These are phyloP conservation scores for Callyntrura sp. DNA, from an alignment of 2,888 invertebrate genomes.

Conservation along the genomic window DNA sequence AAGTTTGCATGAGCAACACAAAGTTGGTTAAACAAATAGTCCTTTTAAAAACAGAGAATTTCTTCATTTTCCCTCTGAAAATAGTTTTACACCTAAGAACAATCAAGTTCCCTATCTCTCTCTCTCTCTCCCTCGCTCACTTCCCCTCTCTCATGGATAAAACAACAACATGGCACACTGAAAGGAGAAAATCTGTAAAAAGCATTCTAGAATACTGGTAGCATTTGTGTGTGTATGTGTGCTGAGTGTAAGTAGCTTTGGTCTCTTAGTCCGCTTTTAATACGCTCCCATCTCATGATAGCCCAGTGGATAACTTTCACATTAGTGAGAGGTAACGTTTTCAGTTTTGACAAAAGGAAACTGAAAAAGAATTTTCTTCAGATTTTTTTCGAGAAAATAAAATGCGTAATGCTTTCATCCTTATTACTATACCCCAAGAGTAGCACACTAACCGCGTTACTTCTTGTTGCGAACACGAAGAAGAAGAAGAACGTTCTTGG, in stretches of 20 bases:
- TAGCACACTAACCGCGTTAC: not conserved
- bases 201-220: conserved; percentile 7
- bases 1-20: not conserved
- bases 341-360: not conserved
- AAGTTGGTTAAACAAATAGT: not conserved
- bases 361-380: not conserved
- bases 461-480: not conserved
- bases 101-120: not conserved
- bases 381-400: too few species aligned
- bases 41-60: not conserved
- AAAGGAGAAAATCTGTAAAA: conserved; percentile 36
- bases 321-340: conserved; percentile 7
- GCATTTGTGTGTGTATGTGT: too few species aligned
- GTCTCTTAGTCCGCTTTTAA: not conserved
- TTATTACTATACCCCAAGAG: not conserved
- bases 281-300: conserved; percentile 16
- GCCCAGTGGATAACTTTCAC: conserved; percentile 35
- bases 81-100: too few species aligned
- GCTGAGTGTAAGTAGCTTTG: conserved; percentile 6
- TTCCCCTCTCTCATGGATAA: not conserved
- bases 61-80: too few species aligned
- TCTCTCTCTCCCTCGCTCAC: not conserved
- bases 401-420: not conserved
- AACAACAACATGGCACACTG: not conserved
- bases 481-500: conserved; percentile 4